Evolutionary conservation across 2,888 invertebrate genomes (phyloP).

Genomic region (Lamellibrachia satsuma): DNA sequence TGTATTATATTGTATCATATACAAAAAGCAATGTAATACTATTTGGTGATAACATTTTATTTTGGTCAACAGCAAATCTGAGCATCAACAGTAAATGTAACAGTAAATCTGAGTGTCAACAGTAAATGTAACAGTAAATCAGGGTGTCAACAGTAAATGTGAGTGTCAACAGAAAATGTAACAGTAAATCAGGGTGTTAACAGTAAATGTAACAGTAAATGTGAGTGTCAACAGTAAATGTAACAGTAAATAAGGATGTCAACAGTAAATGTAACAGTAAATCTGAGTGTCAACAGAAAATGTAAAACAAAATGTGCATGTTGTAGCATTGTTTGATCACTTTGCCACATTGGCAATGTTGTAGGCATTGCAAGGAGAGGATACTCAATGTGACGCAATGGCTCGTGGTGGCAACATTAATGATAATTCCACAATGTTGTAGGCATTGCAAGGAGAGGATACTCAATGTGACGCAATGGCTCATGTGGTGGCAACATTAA

Average conservation of each 20-base stretch:
- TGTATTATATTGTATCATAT: neutral
- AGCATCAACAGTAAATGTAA: neutral
- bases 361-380: neutral
- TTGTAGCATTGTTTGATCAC: neutral
- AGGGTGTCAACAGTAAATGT: neutral
- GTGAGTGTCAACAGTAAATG: neutral
- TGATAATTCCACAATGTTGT: too few species aligned
- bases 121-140: neutral
- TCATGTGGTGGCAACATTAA: too few species aligned
- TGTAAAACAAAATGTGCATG: neutral
- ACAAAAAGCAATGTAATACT: neutral
- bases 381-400: too few species aligned
- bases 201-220: neutral
- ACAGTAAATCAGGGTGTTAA: neutral
- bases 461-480: too few species aligned
- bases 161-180: neutral
- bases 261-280: neutral
- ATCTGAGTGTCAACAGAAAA: neutral
- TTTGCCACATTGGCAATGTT: neutral
- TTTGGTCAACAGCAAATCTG: neutral
- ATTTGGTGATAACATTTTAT: neutral
- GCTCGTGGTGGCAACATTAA: too few species aligned
- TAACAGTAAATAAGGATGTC: neutral
- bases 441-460: too few species aligned
- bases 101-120: neutral